Base-by-base conservation (phyloP, 2,113 vertebrate species). In the Nansenia antarctica region DNA sequence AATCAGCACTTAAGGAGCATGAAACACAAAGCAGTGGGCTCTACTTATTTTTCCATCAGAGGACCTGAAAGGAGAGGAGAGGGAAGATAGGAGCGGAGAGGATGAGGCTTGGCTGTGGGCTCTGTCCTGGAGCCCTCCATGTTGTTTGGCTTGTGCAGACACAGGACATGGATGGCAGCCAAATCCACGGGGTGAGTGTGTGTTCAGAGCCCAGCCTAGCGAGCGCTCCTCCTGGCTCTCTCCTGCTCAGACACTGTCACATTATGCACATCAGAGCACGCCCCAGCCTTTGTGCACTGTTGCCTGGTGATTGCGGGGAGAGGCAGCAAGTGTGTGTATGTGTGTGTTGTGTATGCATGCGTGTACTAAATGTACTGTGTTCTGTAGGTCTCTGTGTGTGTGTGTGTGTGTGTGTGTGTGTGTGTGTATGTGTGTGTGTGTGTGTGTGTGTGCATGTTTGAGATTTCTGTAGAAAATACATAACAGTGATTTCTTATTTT, bases 201-300 rank as follows among this genome's bases (percentile, higher is more conserved):
- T 63, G 26, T 47, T 45, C 62, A 47, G 14, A 26, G 42, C 30
- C 8, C 52, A 66, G 73, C 78, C n/a, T n/a, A n/a, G n/a, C n/a
- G n/a, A n/a, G n/a, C n/a, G n/a, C n/a, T n/a, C n/a, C n/a, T n/a
- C n/a, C n/a, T n/a, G n/a, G 60, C 27, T 65, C 76, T 73, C 61
- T 75, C 8, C 7, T 58, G 66, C 73, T 79, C 78, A 74, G 68
- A 77, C 57, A 76, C 35, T 79, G 77, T 82, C 78, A 84, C 76
- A 81, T 70, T 83, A 76, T 74, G 74, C 65, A 79, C 74, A 85
- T 78, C 76, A 65, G 67, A 87, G 69, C 74, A 63, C 8, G 65
- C 65, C 79, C 70, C 58, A 24, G 84, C 68, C 77, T 86, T 88
- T 91, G 86, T 90, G 80, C 80, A 76, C 22, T 54, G 89, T 89